Evolutionary conservation across 2,888 invertebrate genomes (phyloP).

Genomic region (Glyphotaelius pellucidus): DNA sequence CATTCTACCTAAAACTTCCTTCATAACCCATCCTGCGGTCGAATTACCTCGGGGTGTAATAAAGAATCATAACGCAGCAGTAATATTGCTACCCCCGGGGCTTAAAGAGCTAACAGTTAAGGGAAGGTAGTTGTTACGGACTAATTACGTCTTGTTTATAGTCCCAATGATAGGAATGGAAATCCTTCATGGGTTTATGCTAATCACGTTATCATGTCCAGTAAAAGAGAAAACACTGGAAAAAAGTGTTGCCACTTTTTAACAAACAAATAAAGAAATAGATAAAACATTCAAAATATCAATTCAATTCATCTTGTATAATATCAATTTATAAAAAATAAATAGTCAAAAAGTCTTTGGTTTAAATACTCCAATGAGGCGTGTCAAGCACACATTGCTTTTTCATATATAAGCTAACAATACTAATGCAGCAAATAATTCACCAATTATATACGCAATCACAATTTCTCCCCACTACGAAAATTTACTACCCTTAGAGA

Average conservation of each 20-base stretch:
- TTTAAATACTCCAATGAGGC: too few species aligned
- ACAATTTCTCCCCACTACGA: too few species aligned
- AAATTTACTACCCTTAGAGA: too few species aligned
- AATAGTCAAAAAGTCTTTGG: too few species aligned
- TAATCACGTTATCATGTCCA: not conserved
- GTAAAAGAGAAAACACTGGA: not conserved
- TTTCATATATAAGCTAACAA: too few species aligned
- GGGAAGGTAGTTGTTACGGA: slow-evolving; percentile 42
- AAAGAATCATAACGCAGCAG: slow-evolving; percentile 64
- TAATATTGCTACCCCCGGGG: slow-evolving; percentile 58
- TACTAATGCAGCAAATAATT: too few species aligned
- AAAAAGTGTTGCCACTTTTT: not conserved
- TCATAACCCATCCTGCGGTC: slow-evolving; percentile 53
- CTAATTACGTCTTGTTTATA: slow-evolving; percentile 65
- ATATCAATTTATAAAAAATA: not conserved
- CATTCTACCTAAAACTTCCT: not conserved
- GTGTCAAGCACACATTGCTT: too few species aligned
- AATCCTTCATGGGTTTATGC: slow-evolving; percentile 14
- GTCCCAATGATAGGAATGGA: slow-evolving; percentile 44
- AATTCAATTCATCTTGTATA: not conserved
- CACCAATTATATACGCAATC: too few species aligned
- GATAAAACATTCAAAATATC: too few species aligned
- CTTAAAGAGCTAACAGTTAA: slow-evolving; percentile 53
- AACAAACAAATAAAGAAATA: too few species aligned
- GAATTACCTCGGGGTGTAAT: slow-evolving; percentile 61